phyloP scores from a whole-genome alignment of 1,140 invertebrate species.

The Tenebrio molitor region DNA sequence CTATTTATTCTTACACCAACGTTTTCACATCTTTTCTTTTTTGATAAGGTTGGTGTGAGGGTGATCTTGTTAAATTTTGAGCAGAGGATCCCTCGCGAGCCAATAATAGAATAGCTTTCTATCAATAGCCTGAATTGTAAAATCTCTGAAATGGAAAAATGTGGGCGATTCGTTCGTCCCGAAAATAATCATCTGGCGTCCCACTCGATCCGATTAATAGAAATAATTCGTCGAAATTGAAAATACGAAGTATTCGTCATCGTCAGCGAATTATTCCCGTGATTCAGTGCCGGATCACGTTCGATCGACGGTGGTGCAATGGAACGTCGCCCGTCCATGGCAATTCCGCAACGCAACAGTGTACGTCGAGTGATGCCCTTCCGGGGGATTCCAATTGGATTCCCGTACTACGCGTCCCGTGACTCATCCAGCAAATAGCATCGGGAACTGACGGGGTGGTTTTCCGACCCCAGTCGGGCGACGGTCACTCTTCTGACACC shows the following conservation, averaged over 20 bases:
- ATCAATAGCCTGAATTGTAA: no score
- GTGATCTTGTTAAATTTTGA: no score
- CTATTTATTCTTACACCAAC: no score
- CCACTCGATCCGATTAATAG: no score
- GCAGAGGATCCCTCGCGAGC: no score
- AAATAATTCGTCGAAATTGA: background rate
- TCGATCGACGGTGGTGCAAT: constrained; percentile 25
- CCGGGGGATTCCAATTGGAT: constrained; percentile 55
- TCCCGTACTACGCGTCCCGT: constrained; percentile 52
- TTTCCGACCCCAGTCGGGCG: constrained; percentile 18
- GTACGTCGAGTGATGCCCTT: constrained; percentile 48
- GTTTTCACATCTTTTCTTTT: no score
- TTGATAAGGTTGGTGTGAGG: no score
- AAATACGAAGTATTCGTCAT: background rate
- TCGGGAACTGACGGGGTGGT: constrained; percentile 57
- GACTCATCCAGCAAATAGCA: constrained; percentile 60
- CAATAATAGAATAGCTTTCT: no score
- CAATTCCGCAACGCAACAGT: constrained; percentile 51
- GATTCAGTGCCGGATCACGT: constrained; percentile 9
- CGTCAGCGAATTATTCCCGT: constrained; percentile 8
- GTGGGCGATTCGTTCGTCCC: no score
- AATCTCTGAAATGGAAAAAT: no score
- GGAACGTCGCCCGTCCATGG: background rate
- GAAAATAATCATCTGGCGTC: no score
- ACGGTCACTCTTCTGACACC: constrained; percentile 38